These are phyloP conservation scores for Tangara arthus DNA, from an alignment of 2,797 vertebrate species.

Conservation along the genomic window DNA sequence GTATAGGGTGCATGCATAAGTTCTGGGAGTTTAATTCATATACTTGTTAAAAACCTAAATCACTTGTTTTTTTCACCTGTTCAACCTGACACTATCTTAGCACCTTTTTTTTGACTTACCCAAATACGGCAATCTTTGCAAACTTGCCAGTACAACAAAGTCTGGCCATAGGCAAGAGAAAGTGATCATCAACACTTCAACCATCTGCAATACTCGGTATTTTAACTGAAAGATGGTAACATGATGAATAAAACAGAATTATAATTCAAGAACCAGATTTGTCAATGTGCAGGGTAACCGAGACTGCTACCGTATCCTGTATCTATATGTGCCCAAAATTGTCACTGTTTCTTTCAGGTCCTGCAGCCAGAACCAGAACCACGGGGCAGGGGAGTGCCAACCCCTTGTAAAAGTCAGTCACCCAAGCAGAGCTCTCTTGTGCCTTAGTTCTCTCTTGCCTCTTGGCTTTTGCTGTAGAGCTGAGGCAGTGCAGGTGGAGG, in stretches of 20 bases:
- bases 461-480: not conserved
- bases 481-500: not conserved
- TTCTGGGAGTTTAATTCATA: not conserved
- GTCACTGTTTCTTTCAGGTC: not conserved
- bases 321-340: not conserved
- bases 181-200: not conserved
- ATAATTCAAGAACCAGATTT: not conserved
- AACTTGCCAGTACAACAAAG: not conserved
- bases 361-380: rapidly evolving
- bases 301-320: not conserved
- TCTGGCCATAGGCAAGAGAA: not conserved
- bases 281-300: not conserved
- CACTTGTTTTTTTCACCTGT: not conserved
- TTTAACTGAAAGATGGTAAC: not conserved
- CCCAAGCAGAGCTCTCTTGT: not conserved
- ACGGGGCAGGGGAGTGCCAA: rapidly evolving
- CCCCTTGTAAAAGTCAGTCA: rapidly evolving
- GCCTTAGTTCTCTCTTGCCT: not conserved
- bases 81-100: not conserved
- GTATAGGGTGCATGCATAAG: not conserved
- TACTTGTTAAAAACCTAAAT: not conserved
- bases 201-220: not conserved
- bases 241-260: not conserved
- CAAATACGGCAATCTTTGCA: not conserved
- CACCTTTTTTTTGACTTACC: not conserved